Evolutionary conservation across 2,888 invertebrate genomes (phyloP).

Genomic region (Phyllotreta striolata): DNA sequence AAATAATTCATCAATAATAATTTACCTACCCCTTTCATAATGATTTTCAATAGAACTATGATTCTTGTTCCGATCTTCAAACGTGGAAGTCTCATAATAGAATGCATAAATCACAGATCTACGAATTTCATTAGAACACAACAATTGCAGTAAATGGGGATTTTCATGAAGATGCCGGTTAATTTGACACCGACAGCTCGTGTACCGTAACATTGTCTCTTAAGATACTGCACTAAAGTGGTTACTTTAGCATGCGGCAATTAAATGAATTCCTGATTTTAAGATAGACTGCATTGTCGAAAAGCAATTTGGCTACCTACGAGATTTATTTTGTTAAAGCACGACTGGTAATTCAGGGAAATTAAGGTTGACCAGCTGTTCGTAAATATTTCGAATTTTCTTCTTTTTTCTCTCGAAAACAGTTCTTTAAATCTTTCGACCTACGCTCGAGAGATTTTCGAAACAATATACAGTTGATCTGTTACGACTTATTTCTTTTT

Average conservation of each 20-base stretch:
- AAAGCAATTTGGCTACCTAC: conserved; percentile 23
- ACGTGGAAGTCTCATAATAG: no score
- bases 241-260: conserved; percentile 12
- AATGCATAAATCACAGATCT: no score
- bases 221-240: conserved; percentile 6
- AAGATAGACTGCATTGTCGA: conserved; percentile 18
- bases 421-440: background rate
- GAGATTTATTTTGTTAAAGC: conserved; percentile 14
- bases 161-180: no score
- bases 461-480: background rate
- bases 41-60: no score
- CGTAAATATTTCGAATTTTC: conserved; percentile 3
- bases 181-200: no score
- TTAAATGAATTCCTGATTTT: conserved; percentile 14
- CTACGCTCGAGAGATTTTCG: conserved; percentile 1
- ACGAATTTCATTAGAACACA: no score
- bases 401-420: background rate
- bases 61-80: no score
- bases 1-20: no score
- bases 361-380: conserved; percentile 14
- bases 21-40: no score
- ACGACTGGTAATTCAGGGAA: conserved; percentile 8
- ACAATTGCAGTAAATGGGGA: no score
- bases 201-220: background rate
- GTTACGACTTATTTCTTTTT: no score